Conservation (phyloP, 2,113 vertebrate genomes). For the Struthio camelus region DNA sequence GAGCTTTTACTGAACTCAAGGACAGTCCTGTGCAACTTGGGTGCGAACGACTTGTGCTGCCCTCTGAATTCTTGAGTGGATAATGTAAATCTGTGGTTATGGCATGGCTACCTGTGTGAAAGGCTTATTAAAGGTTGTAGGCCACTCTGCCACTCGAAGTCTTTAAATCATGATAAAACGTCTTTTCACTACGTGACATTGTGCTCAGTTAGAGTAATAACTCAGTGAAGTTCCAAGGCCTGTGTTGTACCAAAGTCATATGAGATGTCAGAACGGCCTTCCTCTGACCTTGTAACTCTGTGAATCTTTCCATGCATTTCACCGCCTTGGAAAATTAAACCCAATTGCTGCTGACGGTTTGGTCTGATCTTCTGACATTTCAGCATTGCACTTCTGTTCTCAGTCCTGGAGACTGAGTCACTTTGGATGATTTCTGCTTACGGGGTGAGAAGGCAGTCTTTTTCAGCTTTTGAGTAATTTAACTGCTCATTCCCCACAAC, state of each 20-base stretch:
- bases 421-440: neutral
- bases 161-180: neutral
- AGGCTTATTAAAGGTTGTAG: neutral
- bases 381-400: neutral
- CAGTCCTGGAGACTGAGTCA: neutral
- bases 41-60: neutral
- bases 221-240: neutral
- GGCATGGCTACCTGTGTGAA: neutral
- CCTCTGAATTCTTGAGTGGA: neutral
- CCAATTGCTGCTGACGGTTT: neutral
- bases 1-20: neutral
- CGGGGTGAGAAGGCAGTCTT: neutral
- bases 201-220: neutral
- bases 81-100: neutral
- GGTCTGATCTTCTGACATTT: conserved; percentile 17
- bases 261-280: neutral
- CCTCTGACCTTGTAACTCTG: neutral
- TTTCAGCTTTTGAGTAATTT: neutral
- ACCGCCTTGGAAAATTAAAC: conserved; percentile 14
- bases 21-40: neutral
- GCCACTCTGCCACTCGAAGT: neutral
- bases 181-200: neutral
- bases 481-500: neutral
- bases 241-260: neutral
- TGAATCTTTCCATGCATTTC: neutral